Base-by-base conservation (phyloP, 2,113 vertebrate species). In the Saccopteryx bilineata region DNA sequence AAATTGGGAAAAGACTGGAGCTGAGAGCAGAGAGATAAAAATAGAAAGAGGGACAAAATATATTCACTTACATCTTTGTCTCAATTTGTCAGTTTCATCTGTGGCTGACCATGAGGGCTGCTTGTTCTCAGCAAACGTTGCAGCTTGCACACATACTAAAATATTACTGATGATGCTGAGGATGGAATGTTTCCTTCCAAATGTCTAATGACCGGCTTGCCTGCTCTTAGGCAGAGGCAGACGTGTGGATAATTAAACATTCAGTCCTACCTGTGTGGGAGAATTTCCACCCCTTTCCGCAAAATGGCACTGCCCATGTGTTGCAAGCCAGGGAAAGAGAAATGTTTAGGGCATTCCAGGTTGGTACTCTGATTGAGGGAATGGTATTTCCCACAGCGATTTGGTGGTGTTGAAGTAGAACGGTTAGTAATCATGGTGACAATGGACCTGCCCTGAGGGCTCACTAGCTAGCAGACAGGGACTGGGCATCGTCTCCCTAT, bases 381-480 rank as follows among this genome's bases (percentile, higher is more conserved):
- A 50, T 15, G 54, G 61, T 5, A 9, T 7, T 13, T 0, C 71
- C 75, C 76, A 33, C 28, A 50, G n/a, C 9, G 7, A 33, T 52
- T 81, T 46, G 17, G 28, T 23, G 7, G 46, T 19, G 19, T 8
- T 56, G 54, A 56, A 54, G 9, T 17, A 2, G 39, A 31, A 31
- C 14, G 18, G 9, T 90, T 46, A 39, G 58, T 39, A 39, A 46
- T 63, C 28, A 26, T 5, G 24, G 31, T 0, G 66, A 72, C 11
- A 1, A 1, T 8, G 50, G n/a, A 65, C n/a, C 2, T 9, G 14
- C 33, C 12, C 2, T 0, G 7, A 66, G 23, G 23, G 23, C 46
- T 85, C 31, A 9, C 28, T 9, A 19, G 24, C 9, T 5, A 21
- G 17, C 11, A 24, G 69, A 39, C 39, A 39, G 2, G 39, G 39